A percentile compares a stretch with the other conserved stretches of the same genome.
phyloP scores from a whole-genome alignment of 2,797 vertebrate species.

The Sebastes jordani region DNA sequence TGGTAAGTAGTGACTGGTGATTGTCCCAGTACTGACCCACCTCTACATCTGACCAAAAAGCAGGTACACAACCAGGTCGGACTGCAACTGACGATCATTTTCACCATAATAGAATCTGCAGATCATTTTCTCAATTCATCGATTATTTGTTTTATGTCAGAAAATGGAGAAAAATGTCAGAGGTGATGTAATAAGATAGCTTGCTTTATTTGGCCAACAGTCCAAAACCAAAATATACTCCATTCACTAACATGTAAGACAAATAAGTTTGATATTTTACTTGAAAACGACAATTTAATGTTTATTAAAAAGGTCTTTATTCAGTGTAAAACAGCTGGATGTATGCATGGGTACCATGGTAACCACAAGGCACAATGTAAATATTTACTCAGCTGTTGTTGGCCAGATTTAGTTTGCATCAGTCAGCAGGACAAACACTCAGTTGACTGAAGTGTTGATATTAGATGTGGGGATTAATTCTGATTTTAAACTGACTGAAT shows the following conservation, averaged over 20 bases:
- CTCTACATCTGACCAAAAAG: background rate
- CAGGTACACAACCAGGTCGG: background rate
- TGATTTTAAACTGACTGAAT: background rate
- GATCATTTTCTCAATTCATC: background rate
- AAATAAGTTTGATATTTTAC: background rate
- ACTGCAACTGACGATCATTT: background rate
- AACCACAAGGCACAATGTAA: background rate
- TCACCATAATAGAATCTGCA: background rate
- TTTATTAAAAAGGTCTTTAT: background rate
- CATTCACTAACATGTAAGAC: background rate
- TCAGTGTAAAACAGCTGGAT: background rate
- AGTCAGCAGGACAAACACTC: background rate
- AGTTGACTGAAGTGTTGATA: background rate
- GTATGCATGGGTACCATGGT: background rate
- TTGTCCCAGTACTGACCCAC: background rate
- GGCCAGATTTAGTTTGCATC: background rate
- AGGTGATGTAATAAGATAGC: background rate
- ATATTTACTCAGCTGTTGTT: background rate
- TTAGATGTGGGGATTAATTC: background rate
- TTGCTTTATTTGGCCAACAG: background rate
- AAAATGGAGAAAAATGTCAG: background rate
- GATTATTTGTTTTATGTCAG: background rate
- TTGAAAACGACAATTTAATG: background rate
- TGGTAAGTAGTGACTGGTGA: background rate
- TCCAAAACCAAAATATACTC: background rate